A percentile compares a stretch with the other conserved stretches of the same genome.
These are phyloP conservation scores for Sebastes melanostomus DNA, from an alignment of 2,797 vertebrate genomes.

Conservation along the genomic window DNA sequence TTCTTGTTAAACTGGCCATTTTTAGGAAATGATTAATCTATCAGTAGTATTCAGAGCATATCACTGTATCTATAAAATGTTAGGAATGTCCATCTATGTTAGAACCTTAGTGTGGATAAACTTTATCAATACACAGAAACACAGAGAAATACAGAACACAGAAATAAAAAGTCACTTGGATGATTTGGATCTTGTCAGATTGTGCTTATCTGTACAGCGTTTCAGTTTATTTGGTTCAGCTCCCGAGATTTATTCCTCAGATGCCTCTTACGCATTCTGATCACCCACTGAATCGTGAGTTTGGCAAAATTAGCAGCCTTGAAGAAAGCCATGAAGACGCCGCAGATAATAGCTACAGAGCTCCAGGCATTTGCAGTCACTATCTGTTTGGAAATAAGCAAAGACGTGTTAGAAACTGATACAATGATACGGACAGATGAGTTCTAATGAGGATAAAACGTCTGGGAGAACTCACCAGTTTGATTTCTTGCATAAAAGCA, in stretches of 20 bases:
- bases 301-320: conserved; percentile 97
- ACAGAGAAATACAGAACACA: too few species aligned
- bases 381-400: conserved; percentile 81
- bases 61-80: not conserved
- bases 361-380: conserved; percentile 97
- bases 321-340: conserved; percentile 95
- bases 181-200: not conserved
- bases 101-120: not conserved
- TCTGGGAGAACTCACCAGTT: conserved; percentile 84
- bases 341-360: conserved; percentile 92
- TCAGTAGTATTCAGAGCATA: not conserved
- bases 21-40: not conserved
- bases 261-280: conserved; percentile 91
- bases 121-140: not conserved
- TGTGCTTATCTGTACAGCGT: not conserved
- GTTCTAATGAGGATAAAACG: not conserved
- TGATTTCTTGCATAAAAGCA: conserved; percentile 93
- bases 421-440: not conserved
- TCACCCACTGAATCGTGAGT: conserved; percentile 93
- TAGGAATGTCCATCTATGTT: not conserved
- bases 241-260: conserved; percentile 85
- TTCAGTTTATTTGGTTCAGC: conserved; percentile 87
- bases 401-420: not conserved
- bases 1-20: not conserved
- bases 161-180: not conserved